phyloP scores from a whole-genome alignment of 2,888 invertebrate genomes.

The Drosophila borborema region DNA sequence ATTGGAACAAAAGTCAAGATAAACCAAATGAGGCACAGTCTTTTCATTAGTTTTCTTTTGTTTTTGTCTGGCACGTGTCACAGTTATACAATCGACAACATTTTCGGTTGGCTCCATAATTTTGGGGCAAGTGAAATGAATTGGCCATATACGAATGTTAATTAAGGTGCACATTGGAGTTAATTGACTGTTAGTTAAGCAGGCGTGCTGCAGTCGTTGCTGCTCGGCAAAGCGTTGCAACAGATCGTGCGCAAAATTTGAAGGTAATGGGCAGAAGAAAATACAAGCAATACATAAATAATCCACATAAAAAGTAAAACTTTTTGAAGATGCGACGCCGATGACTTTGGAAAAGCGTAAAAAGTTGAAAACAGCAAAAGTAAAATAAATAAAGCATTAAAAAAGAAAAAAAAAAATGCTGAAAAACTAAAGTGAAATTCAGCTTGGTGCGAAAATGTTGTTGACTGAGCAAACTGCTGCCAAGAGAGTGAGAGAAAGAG shows the following conservation, averaged over 20 bases:
- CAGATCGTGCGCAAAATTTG: constrained; percentile 80
- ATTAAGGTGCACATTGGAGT: constrained; percentile 49
- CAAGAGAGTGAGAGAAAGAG: background rate
- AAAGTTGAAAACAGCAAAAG: constrained; percentile 66
- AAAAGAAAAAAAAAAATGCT: constrained; percentile 31
- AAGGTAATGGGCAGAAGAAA: constrained; percentile 55
- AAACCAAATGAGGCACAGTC: constrained; percentile 16
- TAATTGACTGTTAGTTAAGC: constrained; percentile 68
- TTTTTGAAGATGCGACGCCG: constrained; percentile 58
- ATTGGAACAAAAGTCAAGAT: constrained; percentile 31
- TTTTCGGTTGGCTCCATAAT: constrained; percentile 6
- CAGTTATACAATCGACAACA: constrained; percentile 30
- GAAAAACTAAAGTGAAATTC: constrained; percentile 79
- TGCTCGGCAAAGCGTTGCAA: constrained; percentile 76
- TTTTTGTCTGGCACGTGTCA: constrained; percentile 39
- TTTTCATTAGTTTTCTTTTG: background rate
- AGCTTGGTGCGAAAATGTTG: constrained; percentile 52
- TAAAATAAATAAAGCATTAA: constrained; percentile 66
- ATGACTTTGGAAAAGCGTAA: constrained; percentile 79
- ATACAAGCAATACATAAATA: constrained; percentile 34
- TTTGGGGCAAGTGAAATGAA: constrained; percentile 57
- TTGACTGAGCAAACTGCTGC: constrained; percentile 40
- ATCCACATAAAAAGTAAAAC: constrained; percentile 75
- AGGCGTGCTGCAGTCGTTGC: constrained; percentile 51
- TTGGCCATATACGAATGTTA: constrained; percentile 44